phyloP scores from a whole-genome alignment of 1,140 invertebrate species.

The Neotoxoptera formosana region DNA sequence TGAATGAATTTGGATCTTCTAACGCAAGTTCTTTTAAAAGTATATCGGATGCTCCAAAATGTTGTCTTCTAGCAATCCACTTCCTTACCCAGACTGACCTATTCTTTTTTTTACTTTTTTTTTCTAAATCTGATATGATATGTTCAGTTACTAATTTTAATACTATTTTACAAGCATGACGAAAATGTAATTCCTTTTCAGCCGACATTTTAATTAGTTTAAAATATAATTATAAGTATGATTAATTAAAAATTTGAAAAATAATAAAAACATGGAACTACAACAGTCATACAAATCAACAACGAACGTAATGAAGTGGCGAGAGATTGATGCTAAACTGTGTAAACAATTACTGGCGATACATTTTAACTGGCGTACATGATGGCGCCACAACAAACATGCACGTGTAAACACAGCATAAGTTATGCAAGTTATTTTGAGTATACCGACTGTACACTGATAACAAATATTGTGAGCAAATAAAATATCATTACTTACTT shows the following conservation, averaged over 20 bases:
- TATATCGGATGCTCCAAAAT: conserved; percentile 40
- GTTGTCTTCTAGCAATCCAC: conserved; percentile 37
- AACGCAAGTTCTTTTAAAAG: conserved; percentile 14
- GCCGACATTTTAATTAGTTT: conserved; percentile 2
- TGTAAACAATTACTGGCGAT: neutral
- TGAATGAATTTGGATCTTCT: conserved; percentile 59
- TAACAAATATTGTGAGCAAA: no score
- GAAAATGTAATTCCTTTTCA: conserved; percentile 29
- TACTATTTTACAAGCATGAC: conserved; percentile 28
- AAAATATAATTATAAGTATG: neutral
- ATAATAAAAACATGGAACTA: neutral
- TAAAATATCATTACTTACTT: no score
- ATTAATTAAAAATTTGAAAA: no score
- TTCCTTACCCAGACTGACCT: conserved; percentile 2
- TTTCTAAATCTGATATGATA: conserved; percentile 33
- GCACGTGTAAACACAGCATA: no score
- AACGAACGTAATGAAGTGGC: conserved; percentile 29
- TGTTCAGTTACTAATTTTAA: conserved; percentile 25
- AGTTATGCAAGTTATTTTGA: no score
- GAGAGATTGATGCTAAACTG: conserved; percentile 15
- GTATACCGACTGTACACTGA: no score
- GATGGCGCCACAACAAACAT: conserved; percentile 37
- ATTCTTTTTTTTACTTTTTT: conserved; percentile 34
- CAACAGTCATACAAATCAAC: conserved; percentile 23
- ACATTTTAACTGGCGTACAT: neutral